Evolutionary conservation across 2,888 invertebrate genomes (phyloP).

Genomic region (Creontiades dilutus): DNA sequence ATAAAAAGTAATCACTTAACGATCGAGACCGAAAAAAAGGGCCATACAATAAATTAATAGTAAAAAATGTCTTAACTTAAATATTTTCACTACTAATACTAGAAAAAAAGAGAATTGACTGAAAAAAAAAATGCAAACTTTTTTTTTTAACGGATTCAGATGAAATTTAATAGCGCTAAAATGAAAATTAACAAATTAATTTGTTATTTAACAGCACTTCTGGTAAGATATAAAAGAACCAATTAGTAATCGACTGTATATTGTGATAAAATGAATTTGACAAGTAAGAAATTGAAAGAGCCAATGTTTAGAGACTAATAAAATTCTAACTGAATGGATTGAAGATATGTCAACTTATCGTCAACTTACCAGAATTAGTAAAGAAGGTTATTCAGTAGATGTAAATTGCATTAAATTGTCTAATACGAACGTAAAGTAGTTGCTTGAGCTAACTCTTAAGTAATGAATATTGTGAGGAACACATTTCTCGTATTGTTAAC

Average conservation of each 20-base stretch:
- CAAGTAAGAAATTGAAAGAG: not conserved
- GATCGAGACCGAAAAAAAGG: slow-evolving; percentile 51
- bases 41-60: slow-evolving; percentile 73
- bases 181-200: not conserved
- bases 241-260: not conserved
- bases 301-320: not conserved
- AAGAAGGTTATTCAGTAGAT: slow-evolving; percentile 32
- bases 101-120: slow-evolving; percentile 71
- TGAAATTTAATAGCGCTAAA: slow-evolving; percentile 22
- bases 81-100: slow-evolving; percentile 71
- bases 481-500: slow-evolving; percentile 48
- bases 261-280: not conserved
- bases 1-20: slow-evolving; percentile 36
- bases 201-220: slow-evolving; percentile 46
- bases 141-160: not conserved
- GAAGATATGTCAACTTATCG: not conserved
- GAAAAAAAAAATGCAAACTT: slow-evolving; percentile 73
- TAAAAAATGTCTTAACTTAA: slow-evolving; percentile 73
- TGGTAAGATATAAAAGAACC: slow-evolving; percentile 56
- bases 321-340: slow-evolving; percentile 1
- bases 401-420: slow-evolving; percentile 32
- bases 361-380: slow-evolving; percentile 19
- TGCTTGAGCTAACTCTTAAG: slow-evolving; percentile 52
- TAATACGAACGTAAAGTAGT: slow-evolving; percentile 38
- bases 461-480: slow-evolving; percentile 62